Evolutionary conservation across 2,888 invertebrate genomes (phyloP).

Genomic region (Agrochola circellaris): DNA sequence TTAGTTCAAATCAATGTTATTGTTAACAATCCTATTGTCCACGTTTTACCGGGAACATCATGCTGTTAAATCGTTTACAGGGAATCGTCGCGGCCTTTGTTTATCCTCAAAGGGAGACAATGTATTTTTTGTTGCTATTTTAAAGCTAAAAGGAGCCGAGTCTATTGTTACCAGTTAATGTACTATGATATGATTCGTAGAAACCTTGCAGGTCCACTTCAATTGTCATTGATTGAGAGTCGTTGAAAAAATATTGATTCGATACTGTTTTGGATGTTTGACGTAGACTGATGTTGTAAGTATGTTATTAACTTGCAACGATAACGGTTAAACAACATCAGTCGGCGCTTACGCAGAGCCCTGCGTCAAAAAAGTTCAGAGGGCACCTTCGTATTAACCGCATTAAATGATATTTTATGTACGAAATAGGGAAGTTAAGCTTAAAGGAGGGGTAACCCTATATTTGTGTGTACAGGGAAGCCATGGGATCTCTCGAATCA

Average conservation of each 20-base stretch:
- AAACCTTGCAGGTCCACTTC: slow-evolving; percentile 62
- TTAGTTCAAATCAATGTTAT: slow-evolving; percentile 68
- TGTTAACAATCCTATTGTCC: slow-evolving; percentile 83
- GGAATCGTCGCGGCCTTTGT: slow-evolving; percentile 82
- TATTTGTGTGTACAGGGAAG: not conserved
- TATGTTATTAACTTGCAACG: not conserved
- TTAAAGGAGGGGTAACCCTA: not conserved
- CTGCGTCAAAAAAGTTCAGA: slow-evolving; percentile 23
- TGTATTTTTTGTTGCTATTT: slow-evolving; percentile 76
- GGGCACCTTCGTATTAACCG: slow-evolving; percentile 1
- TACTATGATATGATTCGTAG: slow-evolving; percentile 70
- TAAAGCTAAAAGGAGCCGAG: slow-evolving; percentile 72
- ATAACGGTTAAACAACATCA: not conserved
- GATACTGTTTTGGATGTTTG: slow-evolving; percentile 22
- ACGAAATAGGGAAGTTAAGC: not conserved
- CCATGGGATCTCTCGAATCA: not conserved
- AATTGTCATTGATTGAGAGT: slow-evolving; percentile 59
- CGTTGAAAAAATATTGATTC: slow-evolving; percentile 44
- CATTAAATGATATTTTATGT: not conserved
- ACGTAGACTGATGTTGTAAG: slow-evolving; percentile 8
- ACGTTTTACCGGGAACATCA: slow-evolving; percentile 78
- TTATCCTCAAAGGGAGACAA: slow-evolving; percentile 82
- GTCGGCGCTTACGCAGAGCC: slow-evolving; percentile 9
- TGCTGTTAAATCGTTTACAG: slow-evolving; percentile 80
- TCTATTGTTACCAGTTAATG: slow-evolving; percentile 78